Evolutionary conservation across 2,797 vertebrate species (phyloP).

Genomic region (Phylloscopus collybita): DNA sequence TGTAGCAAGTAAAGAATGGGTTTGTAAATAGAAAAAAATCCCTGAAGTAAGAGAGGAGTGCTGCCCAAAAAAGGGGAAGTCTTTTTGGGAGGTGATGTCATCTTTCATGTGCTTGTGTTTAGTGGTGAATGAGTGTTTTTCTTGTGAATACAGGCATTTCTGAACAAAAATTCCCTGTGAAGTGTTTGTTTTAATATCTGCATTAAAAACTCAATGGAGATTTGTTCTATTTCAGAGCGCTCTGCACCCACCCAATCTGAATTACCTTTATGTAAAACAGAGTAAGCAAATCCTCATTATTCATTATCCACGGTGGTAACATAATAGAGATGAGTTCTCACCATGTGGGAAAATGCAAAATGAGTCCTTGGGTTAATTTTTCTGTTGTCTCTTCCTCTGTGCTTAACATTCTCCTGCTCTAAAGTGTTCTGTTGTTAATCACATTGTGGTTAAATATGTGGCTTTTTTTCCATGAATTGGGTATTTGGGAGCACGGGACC

Average conservation of each 20-base stretch:
- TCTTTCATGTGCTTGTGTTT: not conserved
- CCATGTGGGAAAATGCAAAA: not conserved
- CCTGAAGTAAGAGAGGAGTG: not conserved
- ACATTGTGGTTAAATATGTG: not conserved
- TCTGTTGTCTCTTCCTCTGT: not conserved
- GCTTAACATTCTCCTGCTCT: not conserved
- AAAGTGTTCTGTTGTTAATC: not conserved
- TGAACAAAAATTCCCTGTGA: not conserved
- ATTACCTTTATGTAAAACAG: not conserved
- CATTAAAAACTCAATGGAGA: not conserved
- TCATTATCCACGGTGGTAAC: not conserved
- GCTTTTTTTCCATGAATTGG: not conserved
- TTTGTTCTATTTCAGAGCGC: not conserved
- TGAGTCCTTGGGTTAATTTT: not conserved
- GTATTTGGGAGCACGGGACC: not conserved
- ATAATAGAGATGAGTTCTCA: not conserved
- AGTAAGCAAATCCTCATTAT: not conserved
- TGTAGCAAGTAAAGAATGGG: not conserved
- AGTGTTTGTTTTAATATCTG: not conserved
- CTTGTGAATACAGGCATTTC: not conserved
- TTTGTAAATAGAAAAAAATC: not conserved
- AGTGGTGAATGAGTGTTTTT: not conserved
- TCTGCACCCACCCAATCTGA: not conserved
- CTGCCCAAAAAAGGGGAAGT: not conserved
- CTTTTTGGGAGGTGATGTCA: constrained; percentile 6